phyloP scores from a whole-genome alignment of 53 echinoderm and acorn worm species.

The Hippasteria phrygiana region DNA sequence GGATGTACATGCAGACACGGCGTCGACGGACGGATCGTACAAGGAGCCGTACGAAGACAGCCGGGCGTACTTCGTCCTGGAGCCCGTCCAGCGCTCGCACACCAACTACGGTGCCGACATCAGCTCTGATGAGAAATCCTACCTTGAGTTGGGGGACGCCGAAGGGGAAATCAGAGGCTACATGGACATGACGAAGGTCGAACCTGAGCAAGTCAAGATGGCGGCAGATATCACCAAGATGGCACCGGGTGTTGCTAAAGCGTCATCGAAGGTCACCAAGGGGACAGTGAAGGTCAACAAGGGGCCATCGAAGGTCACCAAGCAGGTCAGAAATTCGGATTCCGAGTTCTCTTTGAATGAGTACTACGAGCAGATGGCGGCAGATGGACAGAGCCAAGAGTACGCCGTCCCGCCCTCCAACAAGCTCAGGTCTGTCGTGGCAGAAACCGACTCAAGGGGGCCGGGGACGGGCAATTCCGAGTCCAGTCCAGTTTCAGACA shows the following conservation, averaged over 20 bases:
- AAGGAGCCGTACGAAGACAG: conserved; percentile 1
- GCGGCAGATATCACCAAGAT: neutral
- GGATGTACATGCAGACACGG: neutral
- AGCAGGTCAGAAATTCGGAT: neutral
- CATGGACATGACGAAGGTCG: conserved; percentile 38
- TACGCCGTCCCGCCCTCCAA: conserved; percentile 48
- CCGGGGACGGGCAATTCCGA: neutral
- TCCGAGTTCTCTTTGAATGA: conserved; percentile 16
- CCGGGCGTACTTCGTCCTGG: conserved; percentile 37
- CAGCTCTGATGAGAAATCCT: conserved; percentile 53
- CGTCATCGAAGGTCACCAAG: neutral
- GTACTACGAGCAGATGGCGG: conserved; percentile 41
- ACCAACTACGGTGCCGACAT: conserved; percentile 60
- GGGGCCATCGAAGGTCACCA: neutral
- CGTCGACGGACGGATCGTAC: conserved; percentile 31
- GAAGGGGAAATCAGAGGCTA: conserved; percentile 43
- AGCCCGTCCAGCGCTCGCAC: conserved; percentile 14
- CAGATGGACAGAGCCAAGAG: neutral
- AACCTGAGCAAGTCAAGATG: neutral
- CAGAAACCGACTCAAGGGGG: neutral
- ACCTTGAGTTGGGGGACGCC: conserved; percentile 34
- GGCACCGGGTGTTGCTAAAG: neutral
- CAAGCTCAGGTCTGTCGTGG: neutral
- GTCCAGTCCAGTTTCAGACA: neutral
- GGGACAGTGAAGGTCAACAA: no score